Evolutionary conservation across 2,113 vertebrate genomes (phyloP).

Genomic region (Meles meles): DNA sequence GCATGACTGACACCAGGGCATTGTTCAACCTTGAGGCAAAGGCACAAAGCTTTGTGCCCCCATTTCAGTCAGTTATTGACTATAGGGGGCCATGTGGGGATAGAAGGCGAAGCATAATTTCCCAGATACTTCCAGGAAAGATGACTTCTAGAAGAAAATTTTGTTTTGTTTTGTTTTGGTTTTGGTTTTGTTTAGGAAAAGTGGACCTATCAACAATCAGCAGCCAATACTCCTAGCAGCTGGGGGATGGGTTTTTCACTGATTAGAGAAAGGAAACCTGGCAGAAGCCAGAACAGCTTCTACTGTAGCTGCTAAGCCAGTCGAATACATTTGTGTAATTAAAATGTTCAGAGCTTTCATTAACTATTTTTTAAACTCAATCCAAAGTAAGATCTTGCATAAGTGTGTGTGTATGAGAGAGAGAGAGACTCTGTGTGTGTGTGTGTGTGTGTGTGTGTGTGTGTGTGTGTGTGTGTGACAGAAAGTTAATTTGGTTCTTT

Average conservation of each 20-base stretch:
- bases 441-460: neutral
- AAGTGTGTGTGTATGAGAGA: neutral
- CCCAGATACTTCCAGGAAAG: neutral
- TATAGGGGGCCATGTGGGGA: rapidly evolving
- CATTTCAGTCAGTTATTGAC: neutral
- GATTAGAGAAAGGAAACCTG: neutral
- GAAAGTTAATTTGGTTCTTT: neutral
- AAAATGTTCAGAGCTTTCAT: constrained; percentile 1
- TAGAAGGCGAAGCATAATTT: neutral
- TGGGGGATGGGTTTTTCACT: neutral
- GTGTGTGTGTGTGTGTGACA: neutral
- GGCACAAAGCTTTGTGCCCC: neutral
- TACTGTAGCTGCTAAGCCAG: neutral
- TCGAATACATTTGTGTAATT: neutral
- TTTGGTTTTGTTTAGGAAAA: neutral
- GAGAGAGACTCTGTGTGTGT: too few species aligned
- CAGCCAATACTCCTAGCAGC: neutral
- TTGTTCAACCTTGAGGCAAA: neutral
- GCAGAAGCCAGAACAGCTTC: neutral
- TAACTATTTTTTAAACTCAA: constrained; percentile 24
- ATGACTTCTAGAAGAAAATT: neutral
- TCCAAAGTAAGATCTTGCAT: neutral
- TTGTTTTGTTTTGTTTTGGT: neutral
- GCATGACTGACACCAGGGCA: rapidly evolving
- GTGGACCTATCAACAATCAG: neutral